Percentiles rank a stretch among this genome's conserved stretches.
phyloP scores from a whole-genome alignment of 1,140 invertebrate species.

The Palaemon carinicauda region DNA sequence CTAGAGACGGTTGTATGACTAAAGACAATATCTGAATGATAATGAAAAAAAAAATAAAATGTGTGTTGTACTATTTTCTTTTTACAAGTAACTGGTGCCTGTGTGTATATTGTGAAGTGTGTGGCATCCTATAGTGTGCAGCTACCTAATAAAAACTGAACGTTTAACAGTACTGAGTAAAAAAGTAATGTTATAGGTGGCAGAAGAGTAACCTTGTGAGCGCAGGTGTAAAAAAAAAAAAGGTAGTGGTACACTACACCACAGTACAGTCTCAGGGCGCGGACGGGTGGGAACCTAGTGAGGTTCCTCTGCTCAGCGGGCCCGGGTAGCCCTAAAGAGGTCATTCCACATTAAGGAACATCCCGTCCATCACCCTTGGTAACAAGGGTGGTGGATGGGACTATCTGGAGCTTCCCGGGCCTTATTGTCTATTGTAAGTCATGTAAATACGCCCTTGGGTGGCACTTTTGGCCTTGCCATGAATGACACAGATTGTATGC shows the following conservation, averaged over 20 bases:
- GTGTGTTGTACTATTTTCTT: neutral
- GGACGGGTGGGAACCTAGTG: constrained; percentile 37
- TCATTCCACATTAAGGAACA: too few species aligned
- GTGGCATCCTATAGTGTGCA: neutral
- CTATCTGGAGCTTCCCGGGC: neutral
- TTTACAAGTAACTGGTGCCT: too few species aligned
- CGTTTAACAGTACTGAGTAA: neutral
- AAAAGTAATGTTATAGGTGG: neutral
- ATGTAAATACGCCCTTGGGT: constrained; percentile 33
- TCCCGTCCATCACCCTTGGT: neutral
- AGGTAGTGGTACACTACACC: too few species aligned
- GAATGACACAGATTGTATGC: constrained; percentile 19
- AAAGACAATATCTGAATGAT: neutral
- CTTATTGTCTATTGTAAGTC: constrained; percentile 40
- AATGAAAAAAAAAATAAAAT: too few species aligned
- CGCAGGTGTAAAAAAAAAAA: neutral
- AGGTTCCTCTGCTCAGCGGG: constrained; percentile 42
- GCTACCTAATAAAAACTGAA: neutral
- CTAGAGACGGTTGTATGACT: constrained; percentile 44
- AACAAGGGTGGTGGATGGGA: neutral
- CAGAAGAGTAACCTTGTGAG: neutral
- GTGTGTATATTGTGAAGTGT: too few species aligned
- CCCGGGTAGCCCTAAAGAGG: neutral
- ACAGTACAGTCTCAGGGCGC: constrained; percentile 47
- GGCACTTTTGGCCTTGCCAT: neutral